Conservation (phyloP, 2,888 invertebrate genomes). For the Pimpla rufipes region DNA sequence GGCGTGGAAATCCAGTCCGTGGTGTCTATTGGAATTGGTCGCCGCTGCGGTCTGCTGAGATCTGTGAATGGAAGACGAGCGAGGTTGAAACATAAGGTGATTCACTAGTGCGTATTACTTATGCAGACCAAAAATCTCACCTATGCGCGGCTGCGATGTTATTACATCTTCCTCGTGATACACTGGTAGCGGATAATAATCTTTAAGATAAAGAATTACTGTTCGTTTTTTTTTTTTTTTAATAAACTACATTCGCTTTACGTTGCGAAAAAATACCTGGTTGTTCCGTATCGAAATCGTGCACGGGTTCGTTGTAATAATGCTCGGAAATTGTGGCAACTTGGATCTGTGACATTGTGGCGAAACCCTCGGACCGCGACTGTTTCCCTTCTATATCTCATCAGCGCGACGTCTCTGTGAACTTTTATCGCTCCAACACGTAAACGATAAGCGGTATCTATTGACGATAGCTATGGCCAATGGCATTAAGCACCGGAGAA, state of each 20-base stretch:
- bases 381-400: slow-evolving; percentile 13
- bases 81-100: not conserved
- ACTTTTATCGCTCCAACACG: slow-evolving; percentile 49
- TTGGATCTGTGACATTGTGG: slow-evolving; percentile 57
- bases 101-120: slow-evolving; percentile 6
- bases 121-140: slow-evolving; percentile 44
- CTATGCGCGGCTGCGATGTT: slow-evolving; percentile 58
- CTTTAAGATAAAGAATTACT: slow-evolving; percentile 39
- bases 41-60: slow-evolving; percentile 79
- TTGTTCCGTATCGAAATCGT: not conserved
- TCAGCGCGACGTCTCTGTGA: slow-evolving; percentile 5
- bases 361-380: slow-evolving; percentile 12
- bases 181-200: slow-evolving; percentile 42
- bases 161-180: slow-evolving; percentile 48
- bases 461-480: slow-evolving; percentile 55
- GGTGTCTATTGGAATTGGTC: slow-evolving; percentile 88
- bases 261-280: not conserved
- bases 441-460: slow-evolving; percentile 64
- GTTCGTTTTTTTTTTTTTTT: not conserved
- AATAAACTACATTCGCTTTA: not conserved
- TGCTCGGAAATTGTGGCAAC: slow-evolving; percentile 63
- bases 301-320: slow-evolving; percentile 4
- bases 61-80: slow-evolving; percentile 47
- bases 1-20: slow-evolving; percentile 88
- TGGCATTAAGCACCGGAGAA: slow-evolving; percentile 2